phyloP scores from a whole-genome alignment of 1,140 invertebrate species.

The Leptinotarsa undecemlineata region DNA sequence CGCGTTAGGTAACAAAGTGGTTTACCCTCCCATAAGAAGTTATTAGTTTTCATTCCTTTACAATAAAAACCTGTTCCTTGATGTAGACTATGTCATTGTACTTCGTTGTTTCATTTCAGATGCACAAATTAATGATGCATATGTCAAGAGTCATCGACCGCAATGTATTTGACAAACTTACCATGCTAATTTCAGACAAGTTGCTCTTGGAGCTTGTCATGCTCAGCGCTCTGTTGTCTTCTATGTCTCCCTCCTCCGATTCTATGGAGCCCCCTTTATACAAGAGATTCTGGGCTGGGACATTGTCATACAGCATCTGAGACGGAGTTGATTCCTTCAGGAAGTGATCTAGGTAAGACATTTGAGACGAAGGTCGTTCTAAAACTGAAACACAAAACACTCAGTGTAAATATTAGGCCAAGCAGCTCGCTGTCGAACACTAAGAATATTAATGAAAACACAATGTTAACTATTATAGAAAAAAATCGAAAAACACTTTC shows the following conservation, averaged over 20 bases:
- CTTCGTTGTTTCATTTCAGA: too few relatives aligned
- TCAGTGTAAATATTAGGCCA: neutral
- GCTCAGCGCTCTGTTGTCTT: constrained; percentile 76
- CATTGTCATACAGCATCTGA: constrained; percentile 48
- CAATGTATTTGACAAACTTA: constrained; percentile 55
- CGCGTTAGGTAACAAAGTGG: too few relatives aligned
- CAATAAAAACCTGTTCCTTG: too few relatives aligned
- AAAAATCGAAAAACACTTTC: neutral
- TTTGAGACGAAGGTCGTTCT: constrained; percentile 82
- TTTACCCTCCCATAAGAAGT: too few relatives aligned
- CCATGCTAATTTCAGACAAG: constrained; percentile 77
- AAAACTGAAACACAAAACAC: constrained; percentile 66
- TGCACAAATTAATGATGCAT: too few relatives aligned
- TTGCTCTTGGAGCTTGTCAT: constrained; percentile 83
- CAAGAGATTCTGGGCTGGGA: constrained; percentile 44
- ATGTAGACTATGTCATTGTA: too few relatives aligned
- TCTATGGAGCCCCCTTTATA: constrained; percentile 66
- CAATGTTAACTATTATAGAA: constrained; percentile 17
- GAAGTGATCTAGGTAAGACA: constrained; percentile 88
- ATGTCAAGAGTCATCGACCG: neutral
- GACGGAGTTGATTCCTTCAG: constrained; percentile 71
- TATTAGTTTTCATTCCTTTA: too few relatives aligned
- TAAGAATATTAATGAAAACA: constrained; percentile 27
- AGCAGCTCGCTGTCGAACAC: neutral
- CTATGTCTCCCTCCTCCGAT: constrained; percentile 76